phyloP scores from a whole-genome alignment of 2,888 invertebrate genomes.

The Phyto melanocephala region DNA sequence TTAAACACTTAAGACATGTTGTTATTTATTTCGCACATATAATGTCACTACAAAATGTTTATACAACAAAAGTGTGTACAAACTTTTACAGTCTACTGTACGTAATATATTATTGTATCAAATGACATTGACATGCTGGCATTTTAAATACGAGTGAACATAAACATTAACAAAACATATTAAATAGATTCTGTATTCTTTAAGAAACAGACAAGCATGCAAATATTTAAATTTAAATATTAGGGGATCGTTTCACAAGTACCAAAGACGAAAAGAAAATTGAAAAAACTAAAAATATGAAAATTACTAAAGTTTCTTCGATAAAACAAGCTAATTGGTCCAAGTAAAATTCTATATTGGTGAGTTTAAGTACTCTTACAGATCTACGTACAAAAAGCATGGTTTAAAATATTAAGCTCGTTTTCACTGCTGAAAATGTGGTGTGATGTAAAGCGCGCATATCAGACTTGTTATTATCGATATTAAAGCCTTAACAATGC shows the following conservation, averaged over 20 bases:
- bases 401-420: too few relatives aligned
- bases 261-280: background rate
- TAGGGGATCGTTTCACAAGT: background rate
- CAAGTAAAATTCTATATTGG: too few relatives aligned
- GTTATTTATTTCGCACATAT: background rate
- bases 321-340: too few relatives aligned
- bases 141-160: conserved; percentile 43
- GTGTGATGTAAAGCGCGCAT: too few relatives aligned
- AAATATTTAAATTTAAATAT: too few relatives aligned
- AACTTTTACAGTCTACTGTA: conserved; percentile 10
- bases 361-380: too few relatives aligned
- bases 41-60: conserved; percentile 1
- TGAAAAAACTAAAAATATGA: background rate
- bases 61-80: background rate
- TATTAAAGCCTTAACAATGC: too few relatives aligned
- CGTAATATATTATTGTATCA: conserved; percentile 49
- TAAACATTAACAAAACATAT: background rate
- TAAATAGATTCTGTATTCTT: background rate
- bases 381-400: too few relatives aligned
- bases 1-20: conserved; percentile 3
- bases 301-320: background rate
- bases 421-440: too few relatives aligned
- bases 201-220: too few relatives aligned
- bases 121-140: conserved; percentile 63
- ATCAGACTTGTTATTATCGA: too few relatives aligned